A percentile compares a stretch with the other conserved stretches of the same genome.
Conservation (phyloP, 64 coral and sea anemone species). For the Platygyra sinensis region DNA sequence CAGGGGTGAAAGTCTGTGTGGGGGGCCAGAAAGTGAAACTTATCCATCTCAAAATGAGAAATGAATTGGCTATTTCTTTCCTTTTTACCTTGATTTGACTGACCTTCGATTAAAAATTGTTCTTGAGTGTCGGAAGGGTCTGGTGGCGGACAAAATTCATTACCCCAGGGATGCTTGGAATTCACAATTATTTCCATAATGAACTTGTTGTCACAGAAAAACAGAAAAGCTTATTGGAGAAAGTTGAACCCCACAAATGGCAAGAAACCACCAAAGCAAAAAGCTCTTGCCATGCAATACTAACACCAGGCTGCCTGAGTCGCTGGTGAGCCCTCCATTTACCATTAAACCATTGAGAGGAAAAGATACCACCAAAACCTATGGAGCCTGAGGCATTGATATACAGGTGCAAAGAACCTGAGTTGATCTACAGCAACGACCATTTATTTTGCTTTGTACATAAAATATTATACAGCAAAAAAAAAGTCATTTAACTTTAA, state of each 20-base stretch:
- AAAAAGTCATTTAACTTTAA: too few relatives aligned
- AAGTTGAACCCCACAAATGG: not conserved
- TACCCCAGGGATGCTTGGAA: slow-evolving; percentile 30
- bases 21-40: slow-evolving; percentile 11
- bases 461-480: too few relatives aligned
- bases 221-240: slow-evolving; percentile 19
- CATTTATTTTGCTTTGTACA: too few relatives aligned
- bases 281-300: slow-evolving; percentile 44
- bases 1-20: not conserved
- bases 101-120: slow-evolving; percentile 29
- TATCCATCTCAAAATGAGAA: slow-evolving; percentile 60
- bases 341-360: slow-evolving; percentile 10
- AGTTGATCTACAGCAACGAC: too few relatives aligned
- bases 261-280: slow-evolving; percentile 36
- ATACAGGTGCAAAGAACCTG: not conserved
- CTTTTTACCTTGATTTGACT: slow-evolving; percentile 29
- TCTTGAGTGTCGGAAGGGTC: slow-evolving; percentile 19
- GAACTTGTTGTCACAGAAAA: slow-evolving; percentile 17
- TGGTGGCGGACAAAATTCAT: slow-evolving; percentile 45
- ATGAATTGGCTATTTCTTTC: slow-evolving; percentile 36
- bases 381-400: slow-evolving; percentile 26
- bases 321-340: not conserved
- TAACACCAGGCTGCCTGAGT: slow-evolving; percentile 8
- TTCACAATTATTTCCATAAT: slow-evolving; percentile 39
- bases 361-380: slow-evolving; percentile 25